Conservation (phyloP, 2,797 vertebrate genomes). For the Enoplosus armatus region DNA sequence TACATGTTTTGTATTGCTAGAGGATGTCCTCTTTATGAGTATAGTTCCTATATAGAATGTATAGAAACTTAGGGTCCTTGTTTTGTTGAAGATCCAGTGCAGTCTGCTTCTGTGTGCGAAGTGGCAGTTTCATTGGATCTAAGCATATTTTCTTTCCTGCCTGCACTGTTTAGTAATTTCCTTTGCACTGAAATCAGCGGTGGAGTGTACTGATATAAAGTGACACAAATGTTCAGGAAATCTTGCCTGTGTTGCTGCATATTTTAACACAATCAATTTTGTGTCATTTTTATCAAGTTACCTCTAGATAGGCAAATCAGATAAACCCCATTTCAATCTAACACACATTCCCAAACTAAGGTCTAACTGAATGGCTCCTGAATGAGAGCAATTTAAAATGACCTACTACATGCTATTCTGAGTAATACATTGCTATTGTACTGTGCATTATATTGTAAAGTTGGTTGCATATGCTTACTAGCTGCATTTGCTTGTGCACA, state of each 20-base stretch:
- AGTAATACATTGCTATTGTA: background rate
- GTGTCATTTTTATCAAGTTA: background rate
- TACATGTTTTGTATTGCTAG: background rate
- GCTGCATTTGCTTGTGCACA: background rate
- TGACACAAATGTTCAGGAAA: background rate
- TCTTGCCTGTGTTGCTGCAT: background rate
- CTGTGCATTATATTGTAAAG: background rate
- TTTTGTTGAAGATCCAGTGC: slow-evolving; percentile 2
- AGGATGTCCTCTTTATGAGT: background rate
- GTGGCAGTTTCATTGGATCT: slow-evolving; percentile 8
- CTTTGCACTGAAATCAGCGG: slow-evolving; percentile 37
- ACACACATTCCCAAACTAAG: background rate
- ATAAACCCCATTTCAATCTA: background rate
- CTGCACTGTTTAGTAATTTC: slow-evolving; percentile 2
- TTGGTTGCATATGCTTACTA: background rate
- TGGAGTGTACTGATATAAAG: background rate
- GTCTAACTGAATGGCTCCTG: background rate
- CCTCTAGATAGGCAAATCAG: background rate
- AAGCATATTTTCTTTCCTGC: background rate
- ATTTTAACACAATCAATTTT: background rate
- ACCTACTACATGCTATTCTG: background rate
- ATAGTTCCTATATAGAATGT: background rate
- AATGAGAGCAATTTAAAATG: background rate
- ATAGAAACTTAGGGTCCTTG: background rate
- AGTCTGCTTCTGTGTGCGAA: background rate